Evolutionary conservation across 2,888 invertebrate genomes (phyloP), one percentile per base, ranked within the genome.

Genomic region (Meiosimyza platycephala): DNA sequence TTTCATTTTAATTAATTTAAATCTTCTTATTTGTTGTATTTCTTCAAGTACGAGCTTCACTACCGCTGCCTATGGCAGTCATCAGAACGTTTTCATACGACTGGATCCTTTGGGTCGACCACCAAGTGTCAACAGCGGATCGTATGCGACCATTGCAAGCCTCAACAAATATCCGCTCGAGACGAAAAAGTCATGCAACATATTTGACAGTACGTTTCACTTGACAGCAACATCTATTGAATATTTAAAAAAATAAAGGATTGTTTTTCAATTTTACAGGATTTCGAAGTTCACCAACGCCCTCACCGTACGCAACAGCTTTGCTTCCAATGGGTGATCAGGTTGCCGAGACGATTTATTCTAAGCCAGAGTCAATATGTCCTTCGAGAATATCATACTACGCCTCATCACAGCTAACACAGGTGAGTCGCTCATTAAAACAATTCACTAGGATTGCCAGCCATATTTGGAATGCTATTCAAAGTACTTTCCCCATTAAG

Each of bases 101-200:
- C 88, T 94, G 80, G 93, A 93, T 84, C 92, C 93, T 11, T 88
- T 91, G 59, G 91, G 91, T 40, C 88, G 93, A 75, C 93, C 93
- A 66, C 92, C 93, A 71, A 93, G 93, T 83, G 93, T 92, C 40
- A 91, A 90, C 78, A 93, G 93, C 72, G 94, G 93, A 76, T 94
- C 94, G 79, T 94, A 94, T 82, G 94, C 94, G 59, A 94, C 94
- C 59, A 94, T 94, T 79, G 94, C 94, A 73, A 94, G 94, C 85
- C 89, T 94, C 80, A 94, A 94, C 83, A 93, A 93, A 85, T 91
- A 92, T 79, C 92, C 93, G 40, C 89, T 80, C 68, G 86, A 86
- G 71, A 79, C 83, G 54, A 86, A 87, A 78, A 87, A 86, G 77
- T 85, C 86, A 28, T 87, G 87, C 82, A 85, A 85, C 81, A 82